Evolutionary conservation across 2,888 invertebrate species (phyloP), one percentile per base, ranked within the genome.

Genomic region (Mythimna lalbum): DNA sequence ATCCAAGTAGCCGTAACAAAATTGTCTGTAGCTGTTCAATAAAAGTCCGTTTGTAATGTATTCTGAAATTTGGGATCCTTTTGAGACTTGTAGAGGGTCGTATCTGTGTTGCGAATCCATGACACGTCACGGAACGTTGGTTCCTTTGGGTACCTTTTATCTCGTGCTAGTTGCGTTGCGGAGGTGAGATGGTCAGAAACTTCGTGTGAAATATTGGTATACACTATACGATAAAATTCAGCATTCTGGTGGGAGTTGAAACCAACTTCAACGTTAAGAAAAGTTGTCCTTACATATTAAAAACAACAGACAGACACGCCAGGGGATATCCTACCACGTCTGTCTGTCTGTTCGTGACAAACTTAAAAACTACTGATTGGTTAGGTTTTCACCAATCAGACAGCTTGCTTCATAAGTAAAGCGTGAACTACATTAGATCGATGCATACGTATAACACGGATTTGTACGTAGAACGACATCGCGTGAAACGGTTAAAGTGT

Each of bases 71-170:
- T 36, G 17, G 49, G 19, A 43, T 39, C 19, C 17, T 43, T 50
- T 14, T 14, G 39, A 50, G 17, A 56, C 33, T 50, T 23, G 23
- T 53, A 55, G 53, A 55, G 39, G 31, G 36, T 55, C n/a, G 55
- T 60, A 53, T 47, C 27, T 67, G 31, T 55, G 47, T 76, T 60
- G 47, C 36, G 47, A 66, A 59, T 14, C 57, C 53, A 59, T 49
- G 59, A 23, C n/a, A 49, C 36, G 17, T 55, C n/a, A 68, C n/a
- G 27, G 60, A 6, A 27, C 27, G 55, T 76, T 56, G 50, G 27
- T 50, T 68, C 49, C 49, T 68, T 55, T 68, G 39, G 39, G 39
- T 50, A 12, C 10, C 23, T 33, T 43, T 60, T 39, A 55, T 68
- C 33, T 56, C 49, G 14, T 43, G 33, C 21, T 33, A 27, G 53